Percentiles rank a stretch among this genome's conserved stretches.
Conservation (phyloP, 2,113 vertebrate genomes). For the Dromiciops gliroides region DNA sequence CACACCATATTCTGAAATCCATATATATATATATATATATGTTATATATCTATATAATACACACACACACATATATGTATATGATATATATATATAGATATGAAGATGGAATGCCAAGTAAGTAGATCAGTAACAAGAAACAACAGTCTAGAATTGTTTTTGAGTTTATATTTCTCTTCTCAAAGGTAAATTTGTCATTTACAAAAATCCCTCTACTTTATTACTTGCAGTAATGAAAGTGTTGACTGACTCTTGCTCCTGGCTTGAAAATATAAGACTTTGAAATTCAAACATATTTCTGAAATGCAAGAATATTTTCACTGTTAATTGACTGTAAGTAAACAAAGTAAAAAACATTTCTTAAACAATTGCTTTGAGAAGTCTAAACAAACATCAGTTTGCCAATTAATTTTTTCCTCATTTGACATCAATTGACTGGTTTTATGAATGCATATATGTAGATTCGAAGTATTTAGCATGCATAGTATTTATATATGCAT, state of each 20-base stretch:
- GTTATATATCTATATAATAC: too few relatives aligned
- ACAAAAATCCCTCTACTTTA: conserved; percentile 71
- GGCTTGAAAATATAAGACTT: conserved; percentile 59
- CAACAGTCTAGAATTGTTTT: conserved; percentile 58
- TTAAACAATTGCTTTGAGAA: not conserved
- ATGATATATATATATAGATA: not conserved
- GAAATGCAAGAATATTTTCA: conserved; percentile 42
- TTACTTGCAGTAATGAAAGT: conserved; percentile 71
- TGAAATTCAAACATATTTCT: conserved; percentile 62
- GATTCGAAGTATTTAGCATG: not conserved
- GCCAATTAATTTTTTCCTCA: conserved; percentile 48
- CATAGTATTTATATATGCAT: not conserved
- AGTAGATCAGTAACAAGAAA: not conserved
- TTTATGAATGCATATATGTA: conserved; percentile 20
- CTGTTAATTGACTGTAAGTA: not conserved
- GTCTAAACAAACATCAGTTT: not conserved
- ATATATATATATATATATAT: not conserved
- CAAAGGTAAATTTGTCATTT: conserved; percentile 57
- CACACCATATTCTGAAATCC: not conserved
- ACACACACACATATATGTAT: too few relatives aligned
- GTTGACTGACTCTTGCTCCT: conserved; percentile 68
- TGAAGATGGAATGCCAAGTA: conserved; percentile 27
- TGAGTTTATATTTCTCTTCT: conserved; percentile 64
- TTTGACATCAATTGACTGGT: conserved; percentile 34
- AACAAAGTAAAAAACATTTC: not conserved